These are phyloP conservation scores for Cylas formicarius DNA, from an alignment of 1,140 invertebrate genomes.

Conservation along the genomic window DNA sequence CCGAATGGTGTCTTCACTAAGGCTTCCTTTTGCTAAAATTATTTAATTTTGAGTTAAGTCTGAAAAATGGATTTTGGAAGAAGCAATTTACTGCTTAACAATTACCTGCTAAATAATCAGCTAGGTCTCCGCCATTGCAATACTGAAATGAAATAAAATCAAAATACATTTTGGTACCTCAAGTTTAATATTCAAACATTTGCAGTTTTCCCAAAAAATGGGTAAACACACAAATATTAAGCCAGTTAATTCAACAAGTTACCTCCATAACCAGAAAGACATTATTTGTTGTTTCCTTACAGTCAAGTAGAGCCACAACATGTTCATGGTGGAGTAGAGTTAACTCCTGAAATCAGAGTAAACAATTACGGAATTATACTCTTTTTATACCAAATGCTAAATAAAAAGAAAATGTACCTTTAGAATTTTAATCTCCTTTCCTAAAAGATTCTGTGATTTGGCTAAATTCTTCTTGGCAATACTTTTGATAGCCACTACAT, in stretches of 20 bases:
- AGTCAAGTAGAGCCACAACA: constrained; percentile 93
- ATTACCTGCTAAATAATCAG: constrained; percentile 89
- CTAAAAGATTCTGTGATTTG: constrained; percentile 93
- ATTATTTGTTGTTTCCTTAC: constrained; percentile 89
- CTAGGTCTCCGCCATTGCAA: constrained; percentile 97
- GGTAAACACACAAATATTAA: not conserved
- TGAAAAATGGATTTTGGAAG: too few species aligned
- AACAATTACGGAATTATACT: not conserved
- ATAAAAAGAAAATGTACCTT: constrained; percentile 57
- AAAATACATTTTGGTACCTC: not conserved
- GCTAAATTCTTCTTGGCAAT: constrained; percentile 96
- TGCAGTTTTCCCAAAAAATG: not conserved
- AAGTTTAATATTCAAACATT: not conserved
- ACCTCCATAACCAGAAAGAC: constrained; percentile 97
- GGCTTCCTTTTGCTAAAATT: constrained; percentile 72
- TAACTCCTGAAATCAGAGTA: constrained; percentile 63
- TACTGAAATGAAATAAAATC: constrained; percentile 59
- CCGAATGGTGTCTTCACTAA: constrained; percentile 95
- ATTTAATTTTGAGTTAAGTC: constrained; percentile 10
- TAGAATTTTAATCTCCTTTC: constrained; percentile 98
- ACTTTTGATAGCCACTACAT: constrained; percentile 92
- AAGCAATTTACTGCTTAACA: too few species aligned
- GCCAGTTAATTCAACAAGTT: constrained; percentile 37
- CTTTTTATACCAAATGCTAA: too few species aligned
- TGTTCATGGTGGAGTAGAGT: constrained; percentile 97